phyloP scores from a whole-genome alignment of 2,797 vertebrate genomes.

The Ceryle rudis region DNA sequence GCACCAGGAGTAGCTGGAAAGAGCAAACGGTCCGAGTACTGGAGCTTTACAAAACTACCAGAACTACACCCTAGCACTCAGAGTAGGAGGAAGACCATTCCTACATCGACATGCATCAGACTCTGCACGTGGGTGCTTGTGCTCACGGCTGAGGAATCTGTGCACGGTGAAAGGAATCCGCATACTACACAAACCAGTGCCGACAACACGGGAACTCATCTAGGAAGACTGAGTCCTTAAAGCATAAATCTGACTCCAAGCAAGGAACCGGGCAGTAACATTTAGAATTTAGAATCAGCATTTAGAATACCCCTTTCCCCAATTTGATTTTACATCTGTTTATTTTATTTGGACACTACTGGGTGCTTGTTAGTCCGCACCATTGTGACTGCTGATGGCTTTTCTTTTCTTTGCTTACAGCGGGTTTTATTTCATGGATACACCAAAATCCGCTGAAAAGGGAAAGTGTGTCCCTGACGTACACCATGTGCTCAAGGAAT shows the following conservation, averaged over 20 bases:
- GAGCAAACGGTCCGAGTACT: neutral
- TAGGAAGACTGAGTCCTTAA: rapidly evolving
- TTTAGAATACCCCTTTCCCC: neutral
- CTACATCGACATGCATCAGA: rapidly evolving
- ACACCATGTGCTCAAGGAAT: neutral
- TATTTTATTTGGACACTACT: neutral
- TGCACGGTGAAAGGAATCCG: neutral
- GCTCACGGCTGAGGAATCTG: neutral
- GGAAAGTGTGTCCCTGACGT: neutral
- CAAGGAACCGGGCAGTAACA: neutral
- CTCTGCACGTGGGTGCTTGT: neutral
- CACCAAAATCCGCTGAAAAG: neutral
- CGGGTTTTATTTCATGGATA: neutral
- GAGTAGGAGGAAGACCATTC: rapidly evolving
- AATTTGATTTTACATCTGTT: neutral
- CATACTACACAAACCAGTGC: rapidly evolving
- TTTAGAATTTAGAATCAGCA: neutral
- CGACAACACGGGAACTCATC: rapidly evolving
- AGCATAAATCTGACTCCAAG: rapidly evolving
- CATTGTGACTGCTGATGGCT: neutral
- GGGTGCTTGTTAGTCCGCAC: neutral
- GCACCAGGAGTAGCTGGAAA: rapidly evolving
- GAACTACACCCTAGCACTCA: rapidly evolving
- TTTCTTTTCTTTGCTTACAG: neutral
- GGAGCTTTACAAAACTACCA: neutral